A percentile compares a stretch with the other conserved stretches of the same genome.
Conservation (phyloP, 2,888 invertebrate genomes). For the Strigamia transsilvanica region DNA sequence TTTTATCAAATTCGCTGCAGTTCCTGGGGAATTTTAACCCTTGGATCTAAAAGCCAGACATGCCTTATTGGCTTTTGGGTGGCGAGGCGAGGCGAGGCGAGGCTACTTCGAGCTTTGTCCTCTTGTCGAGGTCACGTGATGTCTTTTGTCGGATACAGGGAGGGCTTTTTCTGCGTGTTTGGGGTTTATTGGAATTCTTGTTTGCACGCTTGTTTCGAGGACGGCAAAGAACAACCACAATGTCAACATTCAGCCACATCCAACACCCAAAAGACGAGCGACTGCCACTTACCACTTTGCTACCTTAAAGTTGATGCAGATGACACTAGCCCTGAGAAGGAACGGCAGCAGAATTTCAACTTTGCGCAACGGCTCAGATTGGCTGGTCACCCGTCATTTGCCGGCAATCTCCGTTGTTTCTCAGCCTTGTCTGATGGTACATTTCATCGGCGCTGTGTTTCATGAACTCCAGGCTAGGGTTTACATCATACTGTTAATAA, state of each 20-base stretch:
- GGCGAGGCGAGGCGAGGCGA: neutral
- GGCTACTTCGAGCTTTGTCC: constrained; percentile 14
- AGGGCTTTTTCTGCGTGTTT: constrained; percentile 14
- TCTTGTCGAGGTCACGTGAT: constrained; percentile 16
- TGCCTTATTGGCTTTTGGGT: constrained; percentile 27
- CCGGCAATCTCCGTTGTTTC: too few relatives aligned
- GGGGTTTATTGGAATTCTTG: constrained; percentile 38
- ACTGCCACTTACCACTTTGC: neutral
- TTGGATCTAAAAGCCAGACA: neutral
- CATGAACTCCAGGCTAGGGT: too few relatives aligned
- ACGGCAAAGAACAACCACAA: constrained; percentile 27
- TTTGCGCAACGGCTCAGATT: too few relatives aligned
- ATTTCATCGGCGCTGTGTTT: too few relatives aligned
- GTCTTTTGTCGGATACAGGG: constrained; percentile 15
- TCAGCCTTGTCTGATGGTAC: too few relatives aligned
- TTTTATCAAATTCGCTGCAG: neutral
- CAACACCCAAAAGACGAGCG: neutral
- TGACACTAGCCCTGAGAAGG: too few relatives aligned
- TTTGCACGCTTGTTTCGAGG: constrained; percentile 30
- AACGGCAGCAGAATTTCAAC: too few relatives aligned
- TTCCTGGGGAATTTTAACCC: neutral
- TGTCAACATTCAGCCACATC: constrained; percentile 23
- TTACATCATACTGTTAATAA: too few relatives aligned
- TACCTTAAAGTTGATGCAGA: neutral
- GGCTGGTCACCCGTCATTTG: too few relatives aligned